phyloP scores from a whole-genome alignment of 2,113 vertebrate genomes.

The Apodemus speciosus region DNA sequence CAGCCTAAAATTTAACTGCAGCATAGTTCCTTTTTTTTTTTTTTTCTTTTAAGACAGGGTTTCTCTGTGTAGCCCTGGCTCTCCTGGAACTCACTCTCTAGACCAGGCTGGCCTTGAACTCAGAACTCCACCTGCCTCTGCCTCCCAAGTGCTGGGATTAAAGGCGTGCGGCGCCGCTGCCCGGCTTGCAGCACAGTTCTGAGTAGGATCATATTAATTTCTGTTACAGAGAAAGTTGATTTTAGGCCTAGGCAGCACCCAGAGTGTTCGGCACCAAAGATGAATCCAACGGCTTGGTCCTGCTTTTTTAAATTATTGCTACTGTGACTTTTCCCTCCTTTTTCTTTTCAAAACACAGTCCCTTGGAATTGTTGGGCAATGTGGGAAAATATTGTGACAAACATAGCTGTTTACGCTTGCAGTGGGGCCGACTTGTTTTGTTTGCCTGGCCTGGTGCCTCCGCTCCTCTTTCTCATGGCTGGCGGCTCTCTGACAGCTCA shows the following conservation, averaged over 20 bases:
- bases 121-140: too few relatives aligned
- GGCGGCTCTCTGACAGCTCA: conserved; percentile 70
- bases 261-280: background rate
- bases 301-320: background rate
- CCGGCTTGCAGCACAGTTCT: background rate
- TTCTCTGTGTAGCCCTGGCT: too few relatives aligned
- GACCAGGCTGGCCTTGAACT: too few relatives aligned
- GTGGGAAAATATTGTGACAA: conserved; percentile 81
- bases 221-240: background rate
- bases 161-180: too few relatives aligned
- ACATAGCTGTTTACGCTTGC: conserved; percentile 62
- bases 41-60: too few relatives aligned
- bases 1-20: background rate
- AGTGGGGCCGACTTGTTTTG: conserved; percentile 31
- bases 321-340: background rate
- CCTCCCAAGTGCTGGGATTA: too few relatives aligned
- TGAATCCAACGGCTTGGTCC: background rate
- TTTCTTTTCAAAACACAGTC: background rate
- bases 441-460: conserved; percentile 33
- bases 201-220: background rate
- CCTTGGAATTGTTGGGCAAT: conserved; percentile 47
- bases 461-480: conserved; percentile 67
- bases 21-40: too few relatives aligned
- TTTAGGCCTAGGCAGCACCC: background rate
- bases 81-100: too few relatives aligned